These are phyloP conservation scores for Sycophaga agraensis DNA, from an alignment of 1,140 invertebrate genomes.

Conservation along the genomic window DNA sequence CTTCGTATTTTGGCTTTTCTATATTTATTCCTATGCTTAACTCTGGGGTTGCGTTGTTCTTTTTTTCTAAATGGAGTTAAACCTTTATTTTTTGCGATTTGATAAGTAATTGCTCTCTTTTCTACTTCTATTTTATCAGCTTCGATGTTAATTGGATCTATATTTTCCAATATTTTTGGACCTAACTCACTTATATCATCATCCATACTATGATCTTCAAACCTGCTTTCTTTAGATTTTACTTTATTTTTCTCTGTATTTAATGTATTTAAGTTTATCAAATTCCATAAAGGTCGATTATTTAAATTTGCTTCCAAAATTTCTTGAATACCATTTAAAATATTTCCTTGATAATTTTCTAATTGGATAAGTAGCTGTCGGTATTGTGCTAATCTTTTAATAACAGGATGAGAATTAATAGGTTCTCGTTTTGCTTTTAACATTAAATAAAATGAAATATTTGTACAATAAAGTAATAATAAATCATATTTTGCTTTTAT, in stretches of 20 bases:
- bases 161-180: not conserved
- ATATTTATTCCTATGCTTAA: conserved; percentile 90
- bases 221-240: conserved; percentile 12
- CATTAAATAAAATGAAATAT: conserved; percentile 83
- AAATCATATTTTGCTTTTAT: conserved; percentile 71
- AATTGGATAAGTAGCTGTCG: conserved; percentile 75
- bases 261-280: conserved; percentile 25
- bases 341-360: conserved; percentile 65
- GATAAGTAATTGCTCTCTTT: conserved; percentile 85
- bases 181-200: conserved; percentile 18
- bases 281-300: conserved; percentile 35
- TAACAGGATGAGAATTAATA: conserved; percentile 80
- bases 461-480: conserved; percentile 79
- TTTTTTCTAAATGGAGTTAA: conserved; percentile 86
- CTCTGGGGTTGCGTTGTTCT: conserved; percentile 88
- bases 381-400: conserved; percentile 79
- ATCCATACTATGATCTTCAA: conserved; percentile 5
- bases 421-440: conserved; percentile 73
- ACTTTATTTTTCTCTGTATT: not conserved
- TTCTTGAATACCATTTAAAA: conserved; percentile 55
- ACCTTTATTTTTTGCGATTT: conserved; percentile 95
- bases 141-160: conserved; percentile 23
- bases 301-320: conserved; percentile 48
- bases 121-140: conserved; percentile 41
- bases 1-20: conserved; percentile 86